These are phyloP conservation scores for Sphecodes monilicornis DNA, from an alignment of 2,888 invertebrate species.

Conservation along the genomic window DNA sequence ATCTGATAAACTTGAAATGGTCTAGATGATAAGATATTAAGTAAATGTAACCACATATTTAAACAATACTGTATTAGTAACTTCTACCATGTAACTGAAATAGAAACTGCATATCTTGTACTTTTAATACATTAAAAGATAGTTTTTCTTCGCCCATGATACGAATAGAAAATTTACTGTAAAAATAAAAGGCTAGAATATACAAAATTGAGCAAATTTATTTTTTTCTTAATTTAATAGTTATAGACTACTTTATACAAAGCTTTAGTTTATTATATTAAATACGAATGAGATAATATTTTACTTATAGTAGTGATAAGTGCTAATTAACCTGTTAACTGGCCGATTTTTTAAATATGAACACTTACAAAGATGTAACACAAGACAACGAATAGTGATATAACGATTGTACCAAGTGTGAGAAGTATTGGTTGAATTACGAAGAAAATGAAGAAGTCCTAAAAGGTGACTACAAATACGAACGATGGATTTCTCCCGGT, in stretches of 20 bases:
- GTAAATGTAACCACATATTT: too few relatives aligned
- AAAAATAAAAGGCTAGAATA: conserved; percentile 16
- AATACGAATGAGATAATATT: conserved; percentile 28
- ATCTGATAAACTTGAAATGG: neutral
- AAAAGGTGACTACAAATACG: neutral
- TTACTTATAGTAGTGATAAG: conserved; percentile 21
- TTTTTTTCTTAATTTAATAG: conserved; percentile 43
- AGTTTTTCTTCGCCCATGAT: neutral
- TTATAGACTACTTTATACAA: conserved; percentile 41
- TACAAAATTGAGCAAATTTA: conserved; percentile 58
- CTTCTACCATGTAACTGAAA: too few relatives aligned
- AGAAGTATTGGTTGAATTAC: neutral
- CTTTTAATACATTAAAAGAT: too few relatives aligned
- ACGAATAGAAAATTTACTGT: neutral
- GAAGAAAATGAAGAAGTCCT: neutral
- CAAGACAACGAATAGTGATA: neutral
- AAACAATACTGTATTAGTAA: too few relatives aligned
- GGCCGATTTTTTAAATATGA: neutral
- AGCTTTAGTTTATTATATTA: conserved; percentile 32
- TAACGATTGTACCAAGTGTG: neutral
- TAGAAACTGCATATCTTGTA: neutral
- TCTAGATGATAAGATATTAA: too few relatives aligned
- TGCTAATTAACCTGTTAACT: conserved; percentile 25
- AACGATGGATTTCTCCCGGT: neutral
- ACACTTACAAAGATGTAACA: neutral